A percentile compares a stretch with the other conserved stretches of the same genome.
Evolutionary conservation across 2,888 invertebrate species (phyloP).

Genomic region (Arctia plantaginis): DNA sequence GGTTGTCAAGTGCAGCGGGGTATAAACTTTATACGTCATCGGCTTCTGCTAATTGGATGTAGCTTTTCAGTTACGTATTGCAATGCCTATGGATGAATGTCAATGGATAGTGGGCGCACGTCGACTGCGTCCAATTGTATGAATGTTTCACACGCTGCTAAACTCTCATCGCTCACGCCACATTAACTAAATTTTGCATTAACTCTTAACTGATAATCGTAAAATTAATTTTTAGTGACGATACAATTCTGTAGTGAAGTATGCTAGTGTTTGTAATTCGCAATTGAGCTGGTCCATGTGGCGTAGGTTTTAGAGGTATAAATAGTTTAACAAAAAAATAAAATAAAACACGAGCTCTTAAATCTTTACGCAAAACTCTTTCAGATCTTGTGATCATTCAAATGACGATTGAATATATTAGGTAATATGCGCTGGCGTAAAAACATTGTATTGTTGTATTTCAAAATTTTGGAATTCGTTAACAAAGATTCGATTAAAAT

Average conservation of each 20-base stretch:
- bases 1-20: slow-evolving; percentile 73
- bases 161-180: slow-evolving; percentile 56
- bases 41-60: slow-evolving; percentile 79
- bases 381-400: not conserved
- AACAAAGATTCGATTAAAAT: not conserved
- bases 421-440: too few species aligned
- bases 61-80: slow-evolving; percentile 73
- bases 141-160: slow-evolving; percentile 65
- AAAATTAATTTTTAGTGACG: slow-evolving; percentile 44
- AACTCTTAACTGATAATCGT: slow-evolving; percentile 52
- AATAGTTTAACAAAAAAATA: too few species aligned
- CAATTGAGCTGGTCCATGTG: not conserved
- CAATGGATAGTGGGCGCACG: slow-evolving; percentile 51
- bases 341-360: not conserved
- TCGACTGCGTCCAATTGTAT: slow-evolving; percentile 46
- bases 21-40: slow-evolving; percentile 72
- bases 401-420: not conserved
- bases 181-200: slow-evolving; percentile 63
- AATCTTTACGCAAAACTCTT: too few species aligned
- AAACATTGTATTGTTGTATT: too few species aligned
- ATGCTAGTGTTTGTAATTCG: not conserved
- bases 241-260: not conserved
- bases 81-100: slow-evolving; percentile 55
- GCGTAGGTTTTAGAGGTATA: not conserved
- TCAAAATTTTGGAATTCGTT: too few species aligned